A percentile compares a stretch with the other conserved stretches of the same genome.
Evolutionary conservation across 2,888 invertebrate genomes (phyloP).

Genomic region (Onchidella celtica): DNA sequence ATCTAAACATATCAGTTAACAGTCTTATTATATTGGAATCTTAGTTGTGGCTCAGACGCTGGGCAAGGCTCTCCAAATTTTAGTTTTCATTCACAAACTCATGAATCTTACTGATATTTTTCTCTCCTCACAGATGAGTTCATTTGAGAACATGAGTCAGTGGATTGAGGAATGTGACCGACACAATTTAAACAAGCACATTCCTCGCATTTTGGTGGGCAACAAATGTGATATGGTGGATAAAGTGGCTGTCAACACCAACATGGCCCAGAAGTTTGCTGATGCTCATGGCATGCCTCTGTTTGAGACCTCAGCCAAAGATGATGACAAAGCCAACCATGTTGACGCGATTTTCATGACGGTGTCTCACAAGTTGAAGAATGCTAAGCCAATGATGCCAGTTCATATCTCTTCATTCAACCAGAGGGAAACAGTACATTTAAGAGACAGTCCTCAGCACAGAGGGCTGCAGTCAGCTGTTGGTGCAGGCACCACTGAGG

Average conservation of each 20-base stretch:
- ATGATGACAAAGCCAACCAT: conserved; percentile 87
- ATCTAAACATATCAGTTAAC: too few species aligned
- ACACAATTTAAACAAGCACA: conserved; percentile 84
- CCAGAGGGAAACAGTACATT: conserved; percentile 60
- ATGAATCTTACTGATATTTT: too few species aligned
- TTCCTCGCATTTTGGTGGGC: conserved; percentile 89
- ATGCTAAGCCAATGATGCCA: conserved; percentile 84
- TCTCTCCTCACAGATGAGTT: conserved; percentile 79
- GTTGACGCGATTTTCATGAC: conserved; percentile 92
- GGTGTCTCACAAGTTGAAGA: conserved; percentile 88
- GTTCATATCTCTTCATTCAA: conserved; percentile 59
- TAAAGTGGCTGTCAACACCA: conserved; percentile 85
- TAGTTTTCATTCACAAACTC: too few species aligned
- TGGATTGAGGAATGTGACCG: conserved; percentile 90
- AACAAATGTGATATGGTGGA: conserved; percentile 87
- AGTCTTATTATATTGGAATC: too few species aligned
- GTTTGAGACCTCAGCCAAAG: conserved; percentile 90
- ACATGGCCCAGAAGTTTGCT: conserved; percentile 85
- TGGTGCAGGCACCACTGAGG: conserved; percentile 50
- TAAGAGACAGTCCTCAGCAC: conserved; percentile 64
- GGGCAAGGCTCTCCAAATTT: too few species aligned
- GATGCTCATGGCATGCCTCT: conserved; percentile 85
- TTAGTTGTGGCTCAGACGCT: too few species aligned
- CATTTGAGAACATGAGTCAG: conserved; percentile 85
- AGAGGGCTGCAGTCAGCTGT: conserved; percentile 64